Base-by-base conservation (phyloP, 2,888 invertebrate species). In the Argynnis bischoffii region DNA sequence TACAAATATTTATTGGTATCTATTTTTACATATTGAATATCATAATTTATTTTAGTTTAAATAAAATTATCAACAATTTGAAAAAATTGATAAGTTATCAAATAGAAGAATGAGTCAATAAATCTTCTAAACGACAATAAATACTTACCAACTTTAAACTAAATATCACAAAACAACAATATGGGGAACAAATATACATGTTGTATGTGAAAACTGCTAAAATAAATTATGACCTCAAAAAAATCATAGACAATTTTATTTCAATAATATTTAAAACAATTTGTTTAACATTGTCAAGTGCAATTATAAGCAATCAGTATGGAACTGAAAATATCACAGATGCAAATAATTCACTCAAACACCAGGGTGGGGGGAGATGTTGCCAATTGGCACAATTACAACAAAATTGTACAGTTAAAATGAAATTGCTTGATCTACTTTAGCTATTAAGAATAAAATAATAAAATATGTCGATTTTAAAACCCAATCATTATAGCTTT, bases 281-380 rank as follows among this genome's bases (percentile, higher is more conserved):
- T 31, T 55, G 35, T 57, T 57, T 59, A n/a, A 69, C 74, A 72
- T 64, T 76, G 67, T 69, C n/a, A 78, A 85, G 86, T 84, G 85
- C 88, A 82, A 79, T 81, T 81, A 84, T 81, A 75, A 82, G 83
- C 86, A 85, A 81, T 86, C 88, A 90, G 89, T 80, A 85, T 77
- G 57, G 79, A 81, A 90, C 89, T 89, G 87, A 84, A 81, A 88
- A 88, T 92, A 92, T 92, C 92, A 92, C 92, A 92, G 91, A 70
- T 72, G 67, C 73, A 73, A 73, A 73, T 73, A 73, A 71, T 68
- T 73, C 71, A 71, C 73, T 71, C 67, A 26, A 56, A 63, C 63
- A 64, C 26, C n/a, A 18, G 35, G 69, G 60, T 55, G 60, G 51
- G 67, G 65, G 41, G 21, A 64, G 35, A 65, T 15, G 21, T 69